Evolutionary conservation across 2,797 vertebrate genomes (phyloP).

Genomic region (Peromyscus eremicus): DNA sequence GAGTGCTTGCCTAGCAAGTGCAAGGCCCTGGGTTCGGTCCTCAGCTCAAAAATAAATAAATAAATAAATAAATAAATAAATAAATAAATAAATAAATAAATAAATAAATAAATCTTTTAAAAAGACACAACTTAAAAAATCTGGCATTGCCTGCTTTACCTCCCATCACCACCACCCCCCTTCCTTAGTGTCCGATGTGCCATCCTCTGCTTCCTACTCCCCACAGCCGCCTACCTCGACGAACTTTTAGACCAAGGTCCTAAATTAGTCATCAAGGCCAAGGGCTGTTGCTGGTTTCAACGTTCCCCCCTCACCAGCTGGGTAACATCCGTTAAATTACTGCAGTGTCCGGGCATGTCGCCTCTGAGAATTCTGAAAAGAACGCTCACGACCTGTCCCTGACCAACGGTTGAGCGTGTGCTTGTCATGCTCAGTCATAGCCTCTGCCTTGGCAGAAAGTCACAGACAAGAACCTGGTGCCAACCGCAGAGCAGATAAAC

Average conservation of each 20-base stretch:
- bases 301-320: constrained; percentile 4
- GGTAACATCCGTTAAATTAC: not conserved
- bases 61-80: too few species aligned
- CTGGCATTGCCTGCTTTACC: not conserved
- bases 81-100: too few species aligned
- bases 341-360: not conserved
- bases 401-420: not conserved
- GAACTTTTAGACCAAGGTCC: not conserved
- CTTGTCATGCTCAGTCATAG: not conserved
- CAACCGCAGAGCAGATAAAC: not conserved
- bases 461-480: not conserved
- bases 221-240: too few species aligned
- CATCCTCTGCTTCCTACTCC: not conserved
- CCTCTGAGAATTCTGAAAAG: constrained; percentile 26
- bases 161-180: not conserved
- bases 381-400: not conserved
- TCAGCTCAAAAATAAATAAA: too few species aligned
- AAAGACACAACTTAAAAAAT: not conserved
- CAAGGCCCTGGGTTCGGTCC: too few species aligned
- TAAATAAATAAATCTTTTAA: not conserved
- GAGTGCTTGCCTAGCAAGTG: too few species aligned
- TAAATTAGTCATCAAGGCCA: constrained; percentile 21
- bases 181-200: not conserved
- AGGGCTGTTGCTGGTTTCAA: not conserved
- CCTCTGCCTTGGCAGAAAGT: not conserved